Conservation (phyloP, 2,113 vertebrate species). For the Micronycteris hirsuta region DNA sequence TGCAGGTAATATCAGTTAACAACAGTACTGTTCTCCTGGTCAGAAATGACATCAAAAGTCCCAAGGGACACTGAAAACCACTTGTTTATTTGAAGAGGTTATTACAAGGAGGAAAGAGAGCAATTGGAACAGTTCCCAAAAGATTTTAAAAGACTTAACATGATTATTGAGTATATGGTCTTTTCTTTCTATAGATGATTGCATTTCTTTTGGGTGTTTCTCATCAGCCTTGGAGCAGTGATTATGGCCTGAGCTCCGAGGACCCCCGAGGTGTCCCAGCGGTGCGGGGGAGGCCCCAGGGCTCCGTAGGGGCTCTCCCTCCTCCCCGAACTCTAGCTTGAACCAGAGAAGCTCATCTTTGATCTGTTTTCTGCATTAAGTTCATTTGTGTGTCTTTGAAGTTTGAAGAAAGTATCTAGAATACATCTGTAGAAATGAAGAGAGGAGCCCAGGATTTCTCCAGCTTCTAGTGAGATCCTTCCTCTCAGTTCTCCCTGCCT, state of each 20-base stretch:
- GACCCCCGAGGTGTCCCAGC: background rate
- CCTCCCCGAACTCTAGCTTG: background rate
- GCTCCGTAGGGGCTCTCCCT: background rate
- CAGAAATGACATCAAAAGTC: background rate
- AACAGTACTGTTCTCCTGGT: background rate
- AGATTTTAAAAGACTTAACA: background rate
- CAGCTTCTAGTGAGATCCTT: background rate
- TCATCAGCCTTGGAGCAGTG: background rate
- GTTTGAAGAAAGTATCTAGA: background rate
- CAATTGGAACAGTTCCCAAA: background rate
- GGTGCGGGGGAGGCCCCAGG: background rate
- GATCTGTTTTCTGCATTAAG: background rate
- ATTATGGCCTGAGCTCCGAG: background rate
- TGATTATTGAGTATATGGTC: background rate
- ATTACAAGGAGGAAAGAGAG: background rate
- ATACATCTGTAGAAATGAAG: background rate
- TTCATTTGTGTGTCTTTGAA: background rate
- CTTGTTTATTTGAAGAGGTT: background rate
- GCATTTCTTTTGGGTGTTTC: background rate
- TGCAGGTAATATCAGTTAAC: background rate
- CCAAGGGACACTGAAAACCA: background rate
- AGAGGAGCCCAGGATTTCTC: background rate
- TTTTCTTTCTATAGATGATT: background rate
- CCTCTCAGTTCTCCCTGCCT: rapidly evolving
- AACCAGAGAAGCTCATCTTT: background rate